Conservation (phyloP, 2,888 invertebrate species). For the Caenorhabditis uteleia region DNA sequence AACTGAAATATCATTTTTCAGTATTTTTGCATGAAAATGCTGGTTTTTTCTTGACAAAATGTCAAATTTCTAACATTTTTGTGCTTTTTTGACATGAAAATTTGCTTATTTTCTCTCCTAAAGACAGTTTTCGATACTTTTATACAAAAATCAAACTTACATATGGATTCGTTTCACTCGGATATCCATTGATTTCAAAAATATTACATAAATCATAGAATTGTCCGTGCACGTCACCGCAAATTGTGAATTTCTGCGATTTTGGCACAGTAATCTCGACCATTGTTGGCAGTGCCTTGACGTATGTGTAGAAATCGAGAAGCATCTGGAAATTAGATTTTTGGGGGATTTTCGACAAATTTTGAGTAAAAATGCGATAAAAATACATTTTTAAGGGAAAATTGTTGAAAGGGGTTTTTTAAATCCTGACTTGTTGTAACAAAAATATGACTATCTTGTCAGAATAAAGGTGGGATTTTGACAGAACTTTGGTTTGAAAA, state of each 20-base stretch:
- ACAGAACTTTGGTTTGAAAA: no score
- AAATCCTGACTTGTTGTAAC: neutral
- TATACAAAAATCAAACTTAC: constrained; percentile 77
- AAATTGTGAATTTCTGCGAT: constrained; percentile 84
- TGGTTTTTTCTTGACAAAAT: neutral
- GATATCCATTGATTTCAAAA: constrained; percentile 93
- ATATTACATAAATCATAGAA: constrained; percentile 98
- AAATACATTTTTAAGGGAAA: no score
- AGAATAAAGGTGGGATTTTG: no score
- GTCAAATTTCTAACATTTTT: no score
- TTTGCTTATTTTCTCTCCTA: neutral
- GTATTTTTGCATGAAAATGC: constrained; percentile 4
- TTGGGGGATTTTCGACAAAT: no score
- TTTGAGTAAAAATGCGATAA: no score
- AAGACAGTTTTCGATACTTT: neutral
- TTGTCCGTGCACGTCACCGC: constrained; percentile 98
- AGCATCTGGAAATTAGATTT: constrained; percentile 79
- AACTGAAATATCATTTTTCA: constrained; percentile 74
- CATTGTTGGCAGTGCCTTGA: constrained; percentile 80
- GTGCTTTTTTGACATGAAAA: constrained; percentile 1
- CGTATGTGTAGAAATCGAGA: constrained; percentile 83
- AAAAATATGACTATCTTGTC: no score
- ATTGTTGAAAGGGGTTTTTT: neutral
- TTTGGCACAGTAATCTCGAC: constrained; percentile 82
- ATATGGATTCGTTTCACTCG: constrained; percentile 92